Conservation (phyloP, 2,113 vertebrate genomes). For the Emydura subglobosa region DNA sequence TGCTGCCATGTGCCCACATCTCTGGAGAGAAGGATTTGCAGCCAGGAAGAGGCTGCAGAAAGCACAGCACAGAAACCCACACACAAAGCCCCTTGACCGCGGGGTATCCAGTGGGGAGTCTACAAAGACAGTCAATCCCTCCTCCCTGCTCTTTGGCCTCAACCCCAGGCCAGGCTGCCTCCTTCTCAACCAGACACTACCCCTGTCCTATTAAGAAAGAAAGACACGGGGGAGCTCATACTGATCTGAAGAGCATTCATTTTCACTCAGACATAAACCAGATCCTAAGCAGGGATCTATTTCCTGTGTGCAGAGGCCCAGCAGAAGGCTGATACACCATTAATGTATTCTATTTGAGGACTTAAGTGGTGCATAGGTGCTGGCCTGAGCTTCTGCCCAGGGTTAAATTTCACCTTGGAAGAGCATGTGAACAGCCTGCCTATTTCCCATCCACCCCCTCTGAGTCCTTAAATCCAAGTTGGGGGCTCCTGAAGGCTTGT, state of each 20-base stretch:
- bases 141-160: constrained; percentile 9
- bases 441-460: background rate
- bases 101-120: background rate
- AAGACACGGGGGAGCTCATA: background rate
- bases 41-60: constrained; percentile 17
- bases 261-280: background rate
- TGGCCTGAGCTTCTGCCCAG: background rate
- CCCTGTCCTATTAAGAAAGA: background rate
- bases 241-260: background rate
- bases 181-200: background rate
- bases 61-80: constrained; percentile 10
- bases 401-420: background rate
- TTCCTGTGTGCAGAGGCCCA: background rate
- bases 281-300: background rate
- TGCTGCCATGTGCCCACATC: constrained; percentile 1
- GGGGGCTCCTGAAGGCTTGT: background rate
- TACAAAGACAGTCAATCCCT: constrained; percentile 28
- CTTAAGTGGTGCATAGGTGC: background rate
- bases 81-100: background rate
- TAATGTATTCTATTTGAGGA: background rate
- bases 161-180: background rate
- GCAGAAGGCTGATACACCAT: background rate
- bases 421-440: background rate
- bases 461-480: background rate
- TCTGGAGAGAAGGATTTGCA: constrained; percentile 2